Evolutionary conservation across 2,113 vertebrate genomes (phyloP).

Genomic region (Axis porcinus): DNA sequence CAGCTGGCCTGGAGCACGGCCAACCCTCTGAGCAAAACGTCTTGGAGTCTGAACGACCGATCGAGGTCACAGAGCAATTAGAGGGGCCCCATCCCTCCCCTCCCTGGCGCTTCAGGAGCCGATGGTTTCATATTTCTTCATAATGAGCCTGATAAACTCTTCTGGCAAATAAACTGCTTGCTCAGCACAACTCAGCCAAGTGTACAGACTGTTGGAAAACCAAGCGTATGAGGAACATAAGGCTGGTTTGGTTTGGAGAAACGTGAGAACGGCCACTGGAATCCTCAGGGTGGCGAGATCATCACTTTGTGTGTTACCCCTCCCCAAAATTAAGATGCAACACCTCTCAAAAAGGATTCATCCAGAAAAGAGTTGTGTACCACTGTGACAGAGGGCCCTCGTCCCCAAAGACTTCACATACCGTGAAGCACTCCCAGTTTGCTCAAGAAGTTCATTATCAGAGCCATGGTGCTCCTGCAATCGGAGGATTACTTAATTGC

Average conservation of each 20-base stretch:
- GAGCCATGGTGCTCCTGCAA: neutral
- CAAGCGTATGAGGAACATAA: neutral
- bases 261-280: neutral
- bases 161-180: neutral
- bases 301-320: neutral
- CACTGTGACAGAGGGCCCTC: neutral
- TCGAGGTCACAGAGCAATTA: constrained; percentile 52
- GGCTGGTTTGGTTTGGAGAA: neutral
- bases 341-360: neutral
- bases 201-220: rapidly evolving
- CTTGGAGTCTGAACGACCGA: neutral
- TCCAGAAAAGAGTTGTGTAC: neutral
- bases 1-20: neutral
- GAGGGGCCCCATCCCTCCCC: constrained; percentile 19
- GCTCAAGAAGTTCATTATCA: constrained; percentile 37
- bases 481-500: constrained; percentile 57
- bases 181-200: constrained; percentile 35
- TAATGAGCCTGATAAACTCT: constrained; percentile 41
- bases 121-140: constrained; percentile 45
- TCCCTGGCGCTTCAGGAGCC: neutral
- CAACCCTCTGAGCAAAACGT: neutral
- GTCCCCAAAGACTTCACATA: neutral
- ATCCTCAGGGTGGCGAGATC: neutral
- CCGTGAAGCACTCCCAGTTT: neutral
- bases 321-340: neutral